A percentile compares a stretch with the other conserved stretches of the same genome.
These are phyloP conservation scores for Prochilodus magdalenae DNA, from an alignment of 2,113 vertebrate species.

Conservation along the genomic window DNA sequence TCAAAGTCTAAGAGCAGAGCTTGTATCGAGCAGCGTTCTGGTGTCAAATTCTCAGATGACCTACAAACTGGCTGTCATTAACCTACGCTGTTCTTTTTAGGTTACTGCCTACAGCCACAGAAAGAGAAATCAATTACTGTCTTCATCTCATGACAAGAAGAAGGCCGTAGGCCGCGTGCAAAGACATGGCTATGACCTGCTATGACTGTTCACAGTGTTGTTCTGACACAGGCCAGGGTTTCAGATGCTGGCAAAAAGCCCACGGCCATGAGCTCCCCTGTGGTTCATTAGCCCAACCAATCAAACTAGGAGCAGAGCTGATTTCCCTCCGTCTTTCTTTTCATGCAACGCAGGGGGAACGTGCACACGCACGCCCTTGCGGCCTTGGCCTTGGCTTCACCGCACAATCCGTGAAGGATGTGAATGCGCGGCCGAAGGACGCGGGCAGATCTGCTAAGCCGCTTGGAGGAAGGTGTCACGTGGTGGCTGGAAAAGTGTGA, in stretches of 20 bases:
- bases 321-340: slow-evolving; percentile 13
- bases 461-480: background rate
- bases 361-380: background rate
- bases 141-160: slow-evolving; percentile 69
- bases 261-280: slow-evolving; percentile 11
- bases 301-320: slow-evolving; percentile 23
- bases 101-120: slow-evolving; percentile 77
- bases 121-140: slow-evolving; percentile 78
- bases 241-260: background rate
- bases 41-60: slow-evolving; percentile 75
- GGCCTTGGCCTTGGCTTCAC: background rate
- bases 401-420: background rate
- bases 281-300: slow-evolving; percentile 30
- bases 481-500: background rate
- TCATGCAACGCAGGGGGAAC: slow-evolving; percentile 6
- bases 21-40: slow-evolving; percentile 57
- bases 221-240: slow-evolving; percentile 31
- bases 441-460: background rate
- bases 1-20: slow-evolving; percentile 32
- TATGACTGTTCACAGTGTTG: slow-evolving; percentile 25
- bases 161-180: slow-evolving; percentile 64
- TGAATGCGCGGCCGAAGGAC: background rate
- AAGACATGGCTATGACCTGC: slow-evolving; percentile 37
- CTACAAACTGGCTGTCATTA: slow-evolving; percentile 84
- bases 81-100: slow-evolving; percentile 82